Conservation (phyloP, 2,797 vertebrate genomes). For the Coreius guichenoti region DNA sequence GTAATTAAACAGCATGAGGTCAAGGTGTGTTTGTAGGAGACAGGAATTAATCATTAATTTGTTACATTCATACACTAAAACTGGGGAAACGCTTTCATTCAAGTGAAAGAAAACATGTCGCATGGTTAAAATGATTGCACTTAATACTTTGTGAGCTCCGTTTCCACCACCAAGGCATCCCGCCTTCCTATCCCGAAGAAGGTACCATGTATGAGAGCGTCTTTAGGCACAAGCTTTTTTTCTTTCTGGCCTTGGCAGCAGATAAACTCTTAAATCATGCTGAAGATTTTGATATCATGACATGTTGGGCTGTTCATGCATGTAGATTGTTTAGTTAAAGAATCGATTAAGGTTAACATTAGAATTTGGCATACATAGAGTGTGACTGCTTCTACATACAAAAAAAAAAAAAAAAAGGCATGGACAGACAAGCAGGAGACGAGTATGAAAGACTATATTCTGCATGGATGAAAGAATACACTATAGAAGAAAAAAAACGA, state of each 20-base stretch:
- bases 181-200: neutral
- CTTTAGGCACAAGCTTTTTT: constrained; percentile 1
- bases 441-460: constrained; percentile 30
- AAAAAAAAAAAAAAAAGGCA: constrained; percentile 42
- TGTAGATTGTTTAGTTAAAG: constrained; percentile 6
- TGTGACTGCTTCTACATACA: constrained; percentile 22
- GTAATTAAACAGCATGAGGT: constrained; percentile 20
- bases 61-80: constrained; percentile 32
- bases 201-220: neutral
- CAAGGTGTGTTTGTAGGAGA: neutral
- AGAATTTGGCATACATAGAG: constrained; percentile 58
- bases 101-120: neutral
- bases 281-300: constrained; percentile 5
- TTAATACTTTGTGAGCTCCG: constrained; percentile 10
- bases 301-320: constrained; percentile 1
- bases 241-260: neutral
- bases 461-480: constrained; percentile 15
- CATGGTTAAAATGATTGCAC: constrained; percentile 36
- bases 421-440: constrained; percentile 31
- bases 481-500: neutral
- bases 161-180: neutral
- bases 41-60: neutral
- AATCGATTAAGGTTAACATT: constrained; percentile 9
- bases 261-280: neutral
- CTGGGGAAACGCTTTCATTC: neutral